A percentile compares a stretch with the other conserved stretches of the same genome.
These are phyloP conservation scores for Halcyon smyrnensis DNA, from an alignment of 2,797 vertebrate species.

Conservation along the genomic window DNA sequence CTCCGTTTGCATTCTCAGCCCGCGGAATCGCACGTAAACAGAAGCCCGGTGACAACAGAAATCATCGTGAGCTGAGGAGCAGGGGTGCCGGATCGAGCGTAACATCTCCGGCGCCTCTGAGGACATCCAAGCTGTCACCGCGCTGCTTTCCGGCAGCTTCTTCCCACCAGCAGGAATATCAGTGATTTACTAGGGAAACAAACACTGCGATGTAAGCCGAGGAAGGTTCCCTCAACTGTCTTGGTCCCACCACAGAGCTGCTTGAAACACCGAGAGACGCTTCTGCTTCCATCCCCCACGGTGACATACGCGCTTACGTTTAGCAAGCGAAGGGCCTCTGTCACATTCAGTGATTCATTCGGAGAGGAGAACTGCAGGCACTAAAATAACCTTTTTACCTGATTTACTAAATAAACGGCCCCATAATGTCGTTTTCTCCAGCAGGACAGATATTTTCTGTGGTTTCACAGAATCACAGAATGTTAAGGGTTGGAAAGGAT, in stretches of 20 bases:
- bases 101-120: neutral
- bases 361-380: neutral
- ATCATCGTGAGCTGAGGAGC: neutral
- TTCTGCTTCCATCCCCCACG: neutral
- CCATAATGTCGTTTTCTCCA: neutral
- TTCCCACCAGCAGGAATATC: neutral
- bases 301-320: neutral
- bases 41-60: neutral
- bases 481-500: too few species aligned
- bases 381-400: neutral
- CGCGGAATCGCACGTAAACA: rapidly evolving
- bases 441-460: neutral
- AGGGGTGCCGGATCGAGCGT: neutral
- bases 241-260: neutral
- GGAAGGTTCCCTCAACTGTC: neutral
- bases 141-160: neutral
- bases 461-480: neutral
- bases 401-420: neutral
- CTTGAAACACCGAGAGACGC: neutral
- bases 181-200: slow-evolving; percentile 19
- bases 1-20: neutral
- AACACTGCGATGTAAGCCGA: neutral
- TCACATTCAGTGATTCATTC: neutral
- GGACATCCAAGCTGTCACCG: neutral
- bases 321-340: neutral